Percentiles rank a stretch among this genome's conserved stretches.
These are phyloP conservation scores for Rafetus swinhoei DNA, from an alignment of 2,113 vertebrate genomes.

Conservation along the genomic window DNA sequence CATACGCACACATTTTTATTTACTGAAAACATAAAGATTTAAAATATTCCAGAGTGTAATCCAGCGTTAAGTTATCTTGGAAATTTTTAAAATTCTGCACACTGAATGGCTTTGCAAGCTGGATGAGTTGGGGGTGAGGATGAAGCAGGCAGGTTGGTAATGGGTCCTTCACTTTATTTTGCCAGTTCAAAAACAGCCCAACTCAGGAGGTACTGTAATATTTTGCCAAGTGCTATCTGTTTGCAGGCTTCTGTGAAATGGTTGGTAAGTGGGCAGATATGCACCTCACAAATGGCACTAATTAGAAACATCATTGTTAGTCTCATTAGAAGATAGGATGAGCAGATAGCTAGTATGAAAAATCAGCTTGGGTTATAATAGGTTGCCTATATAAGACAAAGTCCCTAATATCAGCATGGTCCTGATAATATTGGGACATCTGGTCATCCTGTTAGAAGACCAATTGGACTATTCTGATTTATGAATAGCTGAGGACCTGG, in stretches of 20 bases:
- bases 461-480: not conserved
- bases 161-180: not conserved
- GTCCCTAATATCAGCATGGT: too few relatives aligned
- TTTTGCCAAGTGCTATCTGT: not conserved
- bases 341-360: too few relatives aligned
- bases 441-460: not conserved
- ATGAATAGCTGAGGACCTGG: not conserved
- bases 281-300: not conserved
- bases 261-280: not conserved
- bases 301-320: not conserved
- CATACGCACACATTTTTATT: not conserved
- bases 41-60: not conserved
- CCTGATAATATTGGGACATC: too few relatives aligned
- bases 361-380: too few relatives aligned
- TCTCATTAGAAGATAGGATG: not conserved
- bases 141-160: not conserved
- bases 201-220: not conserved
- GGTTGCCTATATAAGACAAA: too few relatives aligned
- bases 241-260: not conserved
- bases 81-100: not conserved
- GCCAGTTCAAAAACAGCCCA: not conserved
- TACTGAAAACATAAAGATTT: not conserved
- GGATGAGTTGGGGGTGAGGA: not conserved
- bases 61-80: not conserved
- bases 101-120: rapidly evolving